Evolutionary conservation across 1,140 invertebrate genomes (phyloP), one percentile per base, ranked within the genome.

Genomic region (Phocides pigmalion): DNA sequence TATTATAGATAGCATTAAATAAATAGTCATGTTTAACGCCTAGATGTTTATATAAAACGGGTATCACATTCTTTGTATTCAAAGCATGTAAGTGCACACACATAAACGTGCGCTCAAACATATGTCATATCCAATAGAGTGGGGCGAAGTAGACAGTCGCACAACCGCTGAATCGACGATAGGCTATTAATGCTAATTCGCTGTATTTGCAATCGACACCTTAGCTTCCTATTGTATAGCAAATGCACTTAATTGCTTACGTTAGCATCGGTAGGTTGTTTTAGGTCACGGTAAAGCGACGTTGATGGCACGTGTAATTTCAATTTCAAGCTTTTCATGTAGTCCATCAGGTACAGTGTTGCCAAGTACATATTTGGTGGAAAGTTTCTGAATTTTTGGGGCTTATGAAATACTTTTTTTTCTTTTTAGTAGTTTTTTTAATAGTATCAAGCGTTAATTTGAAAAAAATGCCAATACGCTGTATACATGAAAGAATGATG

Each of bases 101-200:
- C 63, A 62, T 64, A 68, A 68, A 64, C 64, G 66, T 66, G 68
- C 62, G 66, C 68, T 50, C 28, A 28, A 72, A 87, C 87, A 90
- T 83, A 72, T 90, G 85, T 90, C 80, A 84, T 79, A 80, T 77
- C 84, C 82, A 81, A 87, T 86, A 64, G 68, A 15, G 73, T 79
- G 69, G 16, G 53, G 51, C 54, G 56, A 70, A 71, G 65, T 66
- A 68, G 68, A 65, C 63, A 56, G 46, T 67, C 47, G 62, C 17
- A 66, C 71, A 54, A 35, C 74, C 64, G 74, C 72, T 83, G 85
- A 88, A 82, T 87, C 56, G 51, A 61, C 77, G 84, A 87, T 84
- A 63, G 72, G 37, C 53, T 77, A 76, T 84, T 84, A 81, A 85
- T 87, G 76, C 72, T 78, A 84, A 87, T 84, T 74, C 61, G 70